Evolutionary conservation across 1,140 invertebrate genomes (phyloP).

Genomic region (Drosophila lacertosa): DNA sequence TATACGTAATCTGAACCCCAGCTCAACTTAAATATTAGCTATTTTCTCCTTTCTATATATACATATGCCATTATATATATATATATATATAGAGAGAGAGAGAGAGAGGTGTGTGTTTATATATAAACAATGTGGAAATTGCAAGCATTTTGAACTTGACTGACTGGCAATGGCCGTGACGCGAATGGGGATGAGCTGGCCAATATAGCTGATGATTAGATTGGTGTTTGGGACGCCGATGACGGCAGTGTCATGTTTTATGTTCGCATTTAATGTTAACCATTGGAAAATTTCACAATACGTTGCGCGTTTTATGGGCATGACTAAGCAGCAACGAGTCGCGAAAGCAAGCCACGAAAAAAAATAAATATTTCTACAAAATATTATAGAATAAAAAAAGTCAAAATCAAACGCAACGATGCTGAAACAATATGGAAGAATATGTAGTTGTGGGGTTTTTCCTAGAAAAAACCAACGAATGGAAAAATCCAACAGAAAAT

Average conservation of each 20-base stretch:
- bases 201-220: constrained; percentile 41
- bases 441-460: constrained; percentile 37
- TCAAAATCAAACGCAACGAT: constrained; percentile 38
- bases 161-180: constrained; percentile 26
- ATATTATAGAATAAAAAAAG: constrained; percentile 1
- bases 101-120: neutral
- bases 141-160: constrained; percentile 55
- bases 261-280: constrained; percentile 65
- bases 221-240: constrained; percentile 9
- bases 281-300: constrained; percentile 51
- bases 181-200: constrained; percentile 20
- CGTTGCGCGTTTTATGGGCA: constrained; percentile 59
- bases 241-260: constrained; percentile 42
- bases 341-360: constrained; percentile 5
- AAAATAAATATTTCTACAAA: neutral
- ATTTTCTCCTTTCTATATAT: neutral
- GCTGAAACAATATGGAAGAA: constrained; percentile 58
- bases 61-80: too few relatives aligned
- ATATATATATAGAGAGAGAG: too few relatives aligned
- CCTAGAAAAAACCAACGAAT: neutral
- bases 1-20: constrained; percentile 17
- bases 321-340: constrained; percentile 64
- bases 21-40: constrained; percentile 9
- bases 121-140: constrained; percentile 18
- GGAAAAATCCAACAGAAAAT: constrained; percentile 7